Evolutionary conservation across 2,113 vertebrate genomes (phyloP).

Genomic region (Brevimyrus niger): DNA sequence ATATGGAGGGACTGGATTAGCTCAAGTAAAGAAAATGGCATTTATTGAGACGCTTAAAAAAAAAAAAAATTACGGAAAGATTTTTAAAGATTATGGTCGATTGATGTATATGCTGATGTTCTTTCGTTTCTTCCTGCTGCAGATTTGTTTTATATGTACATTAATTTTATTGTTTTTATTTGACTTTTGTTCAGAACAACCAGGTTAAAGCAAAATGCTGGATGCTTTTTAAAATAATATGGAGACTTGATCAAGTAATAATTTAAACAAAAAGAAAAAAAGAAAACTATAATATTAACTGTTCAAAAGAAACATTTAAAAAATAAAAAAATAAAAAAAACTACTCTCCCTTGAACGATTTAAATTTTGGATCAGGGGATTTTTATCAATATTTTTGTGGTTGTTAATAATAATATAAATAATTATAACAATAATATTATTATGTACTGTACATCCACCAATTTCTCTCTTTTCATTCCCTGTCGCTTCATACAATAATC

Average conservation of each 20-base stretch:
- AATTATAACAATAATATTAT: constrained; percentile 52
- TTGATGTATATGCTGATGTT: constrained; percentile 51
- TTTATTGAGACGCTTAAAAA: constrained; percentile 44
- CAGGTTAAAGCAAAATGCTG: constrained; percentile 69
- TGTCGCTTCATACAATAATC: constrained; percentile 67
- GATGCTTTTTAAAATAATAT: constrained; percentile 65
- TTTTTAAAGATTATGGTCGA: constrained; percentile 38
- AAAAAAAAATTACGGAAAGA: constrained; percentile 28
- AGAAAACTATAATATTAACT: constrained; percentile 40
- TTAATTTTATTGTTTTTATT: constrained; percentile 33
- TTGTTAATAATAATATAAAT: constrained; percentile 55
- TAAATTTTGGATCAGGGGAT: constrained; percentile 59
- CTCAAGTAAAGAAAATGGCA: constrained; percentile 62
- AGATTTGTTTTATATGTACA: constrained; percentile 25
- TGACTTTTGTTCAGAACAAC: constrained; percentile 67
- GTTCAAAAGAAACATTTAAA: constrained; percentile 41
- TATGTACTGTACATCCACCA: constrained; percentile 71
- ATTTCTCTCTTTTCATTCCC: constrained; percentile 64
- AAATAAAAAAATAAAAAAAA: constrained; percentile 14
- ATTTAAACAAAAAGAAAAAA: constrained; percentile 36
- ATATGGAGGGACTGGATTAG: constrained; percentile 70
- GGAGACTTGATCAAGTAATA: constrained; percentile 64
- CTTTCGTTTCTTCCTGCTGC: constrained; percentile 31
- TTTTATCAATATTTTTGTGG: constrained; percentile 68
- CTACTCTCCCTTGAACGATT: constrained; percentile 60